Evolutionary conservation across 2,113 vertebrate genomes (phyloP).

Genomic region (Hydropotes inermis): DNA sequence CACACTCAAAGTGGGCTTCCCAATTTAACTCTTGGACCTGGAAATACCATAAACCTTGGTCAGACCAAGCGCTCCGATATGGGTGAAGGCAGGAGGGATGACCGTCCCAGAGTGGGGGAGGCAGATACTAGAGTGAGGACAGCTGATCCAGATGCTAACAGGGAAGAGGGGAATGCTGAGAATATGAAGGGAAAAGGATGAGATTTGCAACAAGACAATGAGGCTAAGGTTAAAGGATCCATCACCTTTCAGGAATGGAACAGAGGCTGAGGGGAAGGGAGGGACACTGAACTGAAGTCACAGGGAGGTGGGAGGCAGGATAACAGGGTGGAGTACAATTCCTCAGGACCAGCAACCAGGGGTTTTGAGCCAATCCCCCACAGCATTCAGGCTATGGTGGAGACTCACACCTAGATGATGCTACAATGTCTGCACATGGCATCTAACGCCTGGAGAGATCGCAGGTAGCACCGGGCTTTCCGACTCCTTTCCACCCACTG

Average conservation of each 20-base stretch:
- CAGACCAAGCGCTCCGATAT: background rate
- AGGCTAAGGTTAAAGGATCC: background rate
- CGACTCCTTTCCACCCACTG: background rate
- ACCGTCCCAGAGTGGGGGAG: fast-evolving
- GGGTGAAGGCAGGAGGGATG: fast-evolving
- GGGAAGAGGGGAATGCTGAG: background rate
- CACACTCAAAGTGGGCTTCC: background rate
- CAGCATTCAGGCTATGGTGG: background rate
- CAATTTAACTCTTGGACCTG: background rate
- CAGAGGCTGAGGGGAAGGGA: background rate
- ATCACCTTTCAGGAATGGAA: background rate
- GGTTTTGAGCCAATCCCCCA: background rate
- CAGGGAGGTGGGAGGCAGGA: background rate
- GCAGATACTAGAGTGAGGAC: background rate
- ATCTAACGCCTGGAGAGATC: background rate
- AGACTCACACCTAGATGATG: background rate
- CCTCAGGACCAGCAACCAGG: background rate
- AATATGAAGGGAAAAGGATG: background rate
- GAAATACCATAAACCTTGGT: background rate
- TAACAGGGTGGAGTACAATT: background rate
- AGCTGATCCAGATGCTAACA: background rate
- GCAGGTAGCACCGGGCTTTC: background rate
- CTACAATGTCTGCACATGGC: background rate
- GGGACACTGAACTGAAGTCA: background rate
- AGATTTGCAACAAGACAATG: background rate